These are phyloP conservation scores for Ophion costatus DNA, from an alignment of 2,888 invertebrate genomes.

Conservation along the genomic window DNA sequence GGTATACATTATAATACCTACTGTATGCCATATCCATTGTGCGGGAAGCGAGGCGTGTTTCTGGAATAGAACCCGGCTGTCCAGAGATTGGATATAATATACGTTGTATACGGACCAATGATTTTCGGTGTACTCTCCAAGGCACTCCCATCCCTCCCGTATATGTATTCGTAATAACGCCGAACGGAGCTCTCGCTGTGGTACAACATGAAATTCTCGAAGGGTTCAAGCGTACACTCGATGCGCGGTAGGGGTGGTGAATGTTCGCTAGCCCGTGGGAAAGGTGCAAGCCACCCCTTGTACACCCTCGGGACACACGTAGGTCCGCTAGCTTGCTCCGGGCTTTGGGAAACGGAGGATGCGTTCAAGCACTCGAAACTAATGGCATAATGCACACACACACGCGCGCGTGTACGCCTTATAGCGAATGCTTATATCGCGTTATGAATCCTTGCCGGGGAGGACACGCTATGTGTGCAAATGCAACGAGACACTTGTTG, in stretches of 20 bases:
- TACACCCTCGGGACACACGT: constrained; percentile 57
- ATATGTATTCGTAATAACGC: constrained; percentile 60
- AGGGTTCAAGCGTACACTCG: constrained; percentile 30
- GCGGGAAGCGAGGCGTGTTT: constrained; percentile 49
- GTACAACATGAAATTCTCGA: constrained; percentile 34
- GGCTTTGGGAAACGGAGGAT: constrained; percentile 59
- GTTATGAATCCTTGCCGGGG: constrained; percentile 52
- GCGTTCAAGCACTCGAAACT: constrained; percentile 65
- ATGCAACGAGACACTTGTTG: constrained; percentile 61
- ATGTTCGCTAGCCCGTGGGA: constrained; percentile 60
- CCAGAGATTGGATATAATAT: constrained; percentile 58
- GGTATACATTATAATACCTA: constrained; percentile 57
- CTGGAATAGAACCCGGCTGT: constrained; percentile 48
- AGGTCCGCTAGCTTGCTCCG: constrained; percentile 29
- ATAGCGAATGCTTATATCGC: constrained; percentile 40
- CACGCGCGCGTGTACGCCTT: constrained; percentile 19
- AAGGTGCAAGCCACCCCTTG: constrained; percentile 56
- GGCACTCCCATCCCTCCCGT: constrained; percentile 44
- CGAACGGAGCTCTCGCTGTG: constrained; percentile 39
- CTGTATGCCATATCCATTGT: constrained; percentile 57
- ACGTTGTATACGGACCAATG: constrained; percentile 55
- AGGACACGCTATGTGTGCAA: constrained; percentile 14
- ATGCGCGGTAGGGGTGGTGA: constrained; percentile 23
- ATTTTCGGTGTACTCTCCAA: constrained; percentile 60
- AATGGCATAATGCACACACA: constrained; percentile 51